phyloP scores from a whole-genome alignment of 2,797 vertebrate species.

The Galaxias olidus region DNA sequence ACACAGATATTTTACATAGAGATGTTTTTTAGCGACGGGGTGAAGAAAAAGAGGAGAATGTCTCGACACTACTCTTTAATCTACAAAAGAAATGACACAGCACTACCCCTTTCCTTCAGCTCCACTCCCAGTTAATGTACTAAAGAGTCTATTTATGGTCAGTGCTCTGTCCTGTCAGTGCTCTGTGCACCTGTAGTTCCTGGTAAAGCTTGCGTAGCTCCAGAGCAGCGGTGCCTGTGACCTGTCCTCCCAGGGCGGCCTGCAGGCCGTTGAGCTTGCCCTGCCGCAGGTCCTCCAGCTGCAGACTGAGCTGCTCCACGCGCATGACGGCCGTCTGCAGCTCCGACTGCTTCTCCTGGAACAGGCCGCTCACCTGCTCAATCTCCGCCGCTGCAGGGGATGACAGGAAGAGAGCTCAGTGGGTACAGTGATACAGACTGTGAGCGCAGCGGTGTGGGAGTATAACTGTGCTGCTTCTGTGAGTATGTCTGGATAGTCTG shows the following conservation, averaged over 20 bases:
- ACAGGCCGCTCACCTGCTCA: conserved; percentile 94
- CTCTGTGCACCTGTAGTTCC: conserved; percentile 87
- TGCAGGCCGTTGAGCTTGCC: conserved; percentile 93
- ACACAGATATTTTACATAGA: no score
- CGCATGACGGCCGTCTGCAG: conserved; percentile 91
- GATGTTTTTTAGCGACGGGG: no score
- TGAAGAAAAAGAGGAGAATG: no score
- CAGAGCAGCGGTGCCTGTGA: conserved; percentile 88
- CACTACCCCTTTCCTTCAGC: no score
- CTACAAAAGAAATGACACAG: no score
- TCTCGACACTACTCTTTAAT: no score
- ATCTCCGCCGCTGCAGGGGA: conserved; percentile 87
- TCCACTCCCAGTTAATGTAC: no score
- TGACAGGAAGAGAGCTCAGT: neutral
- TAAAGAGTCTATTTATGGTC: no score
- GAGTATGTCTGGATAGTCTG: neutral
- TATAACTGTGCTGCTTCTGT: neutral
- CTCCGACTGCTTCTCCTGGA: conserved; percentile 97
- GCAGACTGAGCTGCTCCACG: conserved; percentile 96
- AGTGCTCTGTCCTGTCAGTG: no score
- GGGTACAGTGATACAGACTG: neutral
- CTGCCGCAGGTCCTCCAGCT: conserved; percentile 92
- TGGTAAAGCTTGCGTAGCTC: conserved; percentile 95
- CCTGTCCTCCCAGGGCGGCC: conserved; percentile 81
- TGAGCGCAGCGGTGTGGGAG: neutral